phyloP scores from a whole-genome alignment of 1,140 invertebrate species.

The Philotrypesis tridentata region DNA sequence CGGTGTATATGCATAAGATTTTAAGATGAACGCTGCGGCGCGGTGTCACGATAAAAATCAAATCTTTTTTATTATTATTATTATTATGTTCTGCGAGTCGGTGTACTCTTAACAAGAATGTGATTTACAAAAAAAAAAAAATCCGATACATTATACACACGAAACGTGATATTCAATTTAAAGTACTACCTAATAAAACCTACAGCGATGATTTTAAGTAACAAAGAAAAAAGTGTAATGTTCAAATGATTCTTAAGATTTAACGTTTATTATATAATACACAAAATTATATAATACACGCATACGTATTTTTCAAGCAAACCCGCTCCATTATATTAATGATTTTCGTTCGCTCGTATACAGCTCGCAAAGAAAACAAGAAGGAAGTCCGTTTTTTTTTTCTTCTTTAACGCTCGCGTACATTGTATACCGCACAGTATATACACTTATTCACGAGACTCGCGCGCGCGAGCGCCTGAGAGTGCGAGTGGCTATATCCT shows the following conservation, averaged over 20 bases:
- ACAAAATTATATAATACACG: conserved; percentile 19
- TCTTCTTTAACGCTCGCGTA: too few species aligned
- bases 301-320: conserved; percentile 29
- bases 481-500: too few species aligned
- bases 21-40: conserved; percentile 23
- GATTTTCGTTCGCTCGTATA: neutral
- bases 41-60: conserved; percentile 22
- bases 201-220: conserved; percentile 14
- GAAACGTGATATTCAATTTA: conserved; percentile 24
- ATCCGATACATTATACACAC: neutral
- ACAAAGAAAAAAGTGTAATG: conserved; percentile 13
- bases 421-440: too few species aligned
- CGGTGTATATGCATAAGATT: conserved; percentile 34
- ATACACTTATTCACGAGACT: too few species aligned
- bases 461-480: too few species aligned
- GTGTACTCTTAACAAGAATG: conserved; percentile 24
- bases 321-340: neutral
- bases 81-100: conserved; percentile 15
- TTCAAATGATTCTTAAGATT: conserved; percentile 41
- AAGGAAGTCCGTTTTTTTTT: neutral
- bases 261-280: conserved; percentile 45
- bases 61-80: neutral
- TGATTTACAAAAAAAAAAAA: conserved; percentile 17
- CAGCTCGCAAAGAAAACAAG: neutral
- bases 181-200: conserved; percentile 19